These are phyloP conservation scores for Synanthedon tipuliformis DNA, from an alignment of 2,888 invertebrate genomes.

Conservation along the genomic window DNA sequence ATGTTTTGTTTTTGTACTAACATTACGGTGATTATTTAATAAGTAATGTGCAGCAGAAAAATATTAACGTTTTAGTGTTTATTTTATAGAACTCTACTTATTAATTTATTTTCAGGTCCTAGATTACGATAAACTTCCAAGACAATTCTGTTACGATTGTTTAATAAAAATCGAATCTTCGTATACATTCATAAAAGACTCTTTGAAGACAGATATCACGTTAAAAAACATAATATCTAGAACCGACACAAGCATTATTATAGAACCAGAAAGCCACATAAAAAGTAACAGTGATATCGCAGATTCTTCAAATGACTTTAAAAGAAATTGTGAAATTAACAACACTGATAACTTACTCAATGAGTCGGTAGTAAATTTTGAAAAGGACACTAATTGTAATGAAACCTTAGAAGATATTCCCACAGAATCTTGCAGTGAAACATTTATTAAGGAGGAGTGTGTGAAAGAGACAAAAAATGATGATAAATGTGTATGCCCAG, in stretches of 20 bases:
- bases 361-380: background rate
- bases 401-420: background rate
- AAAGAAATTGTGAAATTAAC: background rate
- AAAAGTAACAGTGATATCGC: background rate
- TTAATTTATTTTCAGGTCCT: slow-evolving; percentile 24
- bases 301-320: background rate
- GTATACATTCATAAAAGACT: slow-evolving; percentile 56
- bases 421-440: background rate
- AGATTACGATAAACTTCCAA: slow-evolving; percentile 54
- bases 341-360: background rate
- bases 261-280: slow-evolving; percentile 15
- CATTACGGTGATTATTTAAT: slow-evolving; percentile 25
- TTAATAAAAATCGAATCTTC: slow-evolving; percentile 57
- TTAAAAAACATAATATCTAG: slow-evolving; percentile 42
- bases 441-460: background rate
- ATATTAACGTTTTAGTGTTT: too few species aligned
- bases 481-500: slow-evolving; percentile 31
- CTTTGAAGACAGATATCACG: slow-evolving; percentile 41
- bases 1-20: slow-evolving; percentile 58
- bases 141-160: slow-evolving; percentile 62
- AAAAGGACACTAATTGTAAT: background rate
- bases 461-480: background rate
- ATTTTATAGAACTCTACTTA: too few species aligned
- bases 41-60: background rate
- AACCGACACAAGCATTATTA: slow-evolving; percentile 34